phyloP scores from a whole-genome alignment of 2,888 invertebrate genomes.

The Atethmia centrago region DNA sequence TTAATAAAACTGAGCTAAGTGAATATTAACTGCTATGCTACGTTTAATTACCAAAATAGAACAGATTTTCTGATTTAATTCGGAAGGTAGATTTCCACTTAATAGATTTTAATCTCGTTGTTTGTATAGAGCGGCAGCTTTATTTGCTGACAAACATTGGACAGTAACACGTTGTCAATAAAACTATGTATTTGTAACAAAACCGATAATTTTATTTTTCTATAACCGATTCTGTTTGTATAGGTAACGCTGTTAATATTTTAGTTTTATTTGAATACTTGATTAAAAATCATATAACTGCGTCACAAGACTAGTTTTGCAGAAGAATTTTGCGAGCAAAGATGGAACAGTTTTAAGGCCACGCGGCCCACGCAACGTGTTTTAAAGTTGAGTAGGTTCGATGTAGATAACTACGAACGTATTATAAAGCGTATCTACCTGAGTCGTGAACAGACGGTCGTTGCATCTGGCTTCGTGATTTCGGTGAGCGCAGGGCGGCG shows the following conservation, averaged over 20 bases:
- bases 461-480: slow-evolving; percentile 81
- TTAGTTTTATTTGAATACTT: background rate
- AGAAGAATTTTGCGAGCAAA: slow-evolving; percentile 45
- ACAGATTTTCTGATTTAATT: slow-evolving; percentile 46
- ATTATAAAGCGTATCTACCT: slow-evolving; percentile 60
- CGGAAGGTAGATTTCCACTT: slow-evolving; percentile 39
- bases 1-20: slow-evolving; percentile 69
- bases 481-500: slow-evolving; percentile 73
- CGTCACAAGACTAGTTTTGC: slow-evolving; percentile 11
- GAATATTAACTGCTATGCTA: slow-evolving; percentile 65
- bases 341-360: slow-evolving; percentile 52
- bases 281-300: slow-evolving; percentile 2
- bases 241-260: slow-evolving; percentile 12
- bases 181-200: background rate
- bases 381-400: slow-evolving; percentile 51
- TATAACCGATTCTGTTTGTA: background rate
- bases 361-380: slow-evolving; percentile 58
- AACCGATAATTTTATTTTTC: background rate
- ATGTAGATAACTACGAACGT: slow-evolving; percentile 44
- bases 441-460: slow-evolving; percentile 70
- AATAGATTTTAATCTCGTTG: slow-evolving; percentile 31
- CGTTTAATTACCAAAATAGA: slow-evolving; percentile 64
- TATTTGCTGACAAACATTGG: slow-evolving; percentile 22
- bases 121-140: slow-evolving; percentile 28
- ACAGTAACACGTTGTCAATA: slow-evolving; percentile 3